These are phyloP conservation scores for Amblyjoppa proteus DNA, from an alignment of 2,888 invertebrate genomes.

Conservation along the genomic window DNA sequence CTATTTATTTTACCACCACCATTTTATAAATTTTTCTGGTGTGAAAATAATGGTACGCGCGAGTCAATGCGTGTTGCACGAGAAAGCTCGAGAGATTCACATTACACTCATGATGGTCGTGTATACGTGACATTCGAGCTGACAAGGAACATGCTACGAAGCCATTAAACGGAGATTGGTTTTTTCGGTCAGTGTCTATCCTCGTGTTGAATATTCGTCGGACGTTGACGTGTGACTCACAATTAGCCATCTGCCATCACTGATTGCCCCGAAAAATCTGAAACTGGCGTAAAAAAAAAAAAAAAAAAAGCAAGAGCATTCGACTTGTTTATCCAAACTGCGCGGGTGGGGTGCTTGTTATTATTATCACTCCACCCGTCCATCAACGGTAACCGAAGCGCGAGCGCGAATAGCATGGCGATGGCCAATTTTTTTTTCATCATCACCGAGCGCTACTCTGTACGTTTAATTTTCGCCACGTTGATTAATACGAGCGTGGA, in stretches of 20 bases:
- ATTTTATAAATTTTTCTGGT: neutral
- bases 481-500: conserved; percentile 62
- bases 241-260: conserved; percentile 53
- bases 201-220: conserved; percentile 47
- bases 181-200: conserved; percentile 54
- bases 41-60: neutral
- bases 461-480: conserved; percentile 64
- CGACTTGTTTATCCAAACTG: conserved; percentile 58
- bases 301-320: conserved; percentile 42
- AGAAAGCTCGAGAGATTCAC: neutral
- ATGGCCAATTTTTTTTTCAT: conserved; percentile 52
- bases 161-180: conserved; percentile 53
- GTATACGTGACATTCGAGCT: conserved; percentile 30
- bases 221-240: conserved; percentile 58
- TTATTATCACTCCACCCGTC: conserved; percentile 48
- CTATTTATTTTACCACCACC: neutral
- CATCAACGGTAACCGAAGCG: conserved; percentile 11
- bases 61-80: neutral
- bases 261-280: conserved; percentile 60
- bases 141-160: conserved; percentile 43
- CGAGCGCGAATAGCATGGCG: conserved; percentile 3
- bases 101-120: neutral
- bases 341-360: conserved; percentile 15
- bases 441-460: conserved; percentile 32
- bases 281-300: conserved; percentile 13